Conservation (phyloP, 2,888 invertebrate species). For the Epinotia bilunana region DNA sequence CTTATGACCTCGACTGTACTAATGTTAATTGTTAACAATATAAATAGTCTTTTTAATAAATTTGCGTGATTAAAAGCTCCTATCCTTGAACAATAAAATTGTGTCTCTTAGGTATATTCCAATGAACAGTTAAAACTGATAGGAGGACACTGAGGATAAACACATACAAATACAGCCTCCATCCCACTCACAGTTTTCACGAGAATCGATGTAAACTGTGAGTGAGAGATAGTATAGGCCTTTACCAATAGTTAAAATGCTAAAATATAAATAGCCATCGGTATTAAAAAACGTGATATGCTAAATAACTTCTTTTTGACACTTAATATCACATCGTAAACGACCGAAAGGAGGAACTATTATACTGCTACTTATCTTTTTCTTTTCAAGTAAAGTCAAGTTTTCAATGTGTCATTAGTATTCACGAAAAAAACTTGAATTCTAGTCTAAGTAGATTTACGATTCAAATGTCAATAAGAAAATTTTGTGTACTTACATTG, state of each 20-base stretch:
- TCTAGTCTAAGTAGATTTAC: background rate
- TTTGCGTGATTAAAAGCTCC: background rate
- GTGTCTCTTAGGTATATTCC: background rate
- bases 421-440: background rate
- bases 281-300: no score
- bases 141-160: background rate
- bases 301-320: no score
- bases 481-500: background rate
- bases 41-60: slow-evolving; percentile 20
- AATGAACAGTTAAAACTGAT: background rate
- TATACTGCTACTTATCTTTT: no score
- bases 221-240: background rate
- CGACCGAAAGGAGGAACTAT: no score
- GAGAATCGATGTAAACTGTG: no score
- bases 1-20: slow-evolving; percentile 13
- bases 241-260: slow-evolving; percentile 2
- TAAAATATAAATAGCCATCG: background rate
- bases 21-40: slow-evolving; percentile 7
- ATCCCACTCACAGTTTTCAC: background rate
- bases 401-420: background rate
- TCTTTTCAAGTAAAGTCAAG: background rate
- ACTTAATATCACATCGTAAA: no score
- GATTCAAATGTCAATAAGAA: background rate
- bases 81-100: background rate
- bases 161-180: background rate